phyloP scores from a whole-genome alignment of 1,140 invertebrate genomes.

The Aplysia californica region DNA sequence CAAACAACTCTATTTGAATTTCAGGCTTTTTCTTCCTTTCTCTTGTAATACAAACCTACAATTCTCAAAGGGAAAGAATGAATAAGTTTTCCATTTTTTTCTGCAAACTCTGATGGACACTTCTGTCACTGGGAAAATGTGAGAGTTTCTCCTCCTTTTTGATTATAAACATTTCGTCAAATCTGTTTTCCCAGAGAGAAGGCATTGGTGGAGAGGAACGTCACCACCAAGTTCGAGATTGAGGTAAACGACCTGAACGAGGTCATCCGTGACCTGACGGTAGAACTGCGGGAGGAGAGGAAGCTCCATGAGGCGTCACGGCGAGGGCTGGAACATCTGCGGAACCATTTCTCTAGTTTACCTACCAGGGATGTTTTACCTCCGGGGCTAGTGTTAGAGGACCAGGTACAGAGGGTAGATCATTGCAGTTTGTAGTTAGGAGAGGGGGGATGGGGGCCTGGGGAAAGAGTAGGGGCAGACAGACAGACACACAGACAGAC shows the following conservation, averaged over 20 bases:
- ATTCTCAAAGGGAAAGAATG: too few species aligned
- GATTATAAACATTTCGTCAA: too few species aligned
- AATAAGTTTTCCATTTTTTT: too few species aligned
- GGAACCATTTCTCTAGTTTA: constrained; percentile 52
- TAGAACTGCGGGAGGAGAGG: constrained; percentile 42
- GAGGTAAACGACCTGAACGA: constrained; percentile 42
- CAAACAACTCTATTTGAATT: too few species aligned
- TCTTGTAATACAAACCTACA: too few species aligned
- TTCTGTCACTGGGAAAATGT: too few species aligned
- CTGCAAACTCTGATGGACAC: too few species aligned
- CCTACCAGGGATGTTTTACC: constrained; percentile 43
- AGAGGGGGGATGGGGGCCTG: too few species aligned
- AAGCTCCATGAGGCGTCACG: constrained; percentile 38
- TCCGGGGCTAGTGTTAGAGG: constrained; percentile 37
- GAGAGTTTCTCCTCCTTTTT: too few species aligned
- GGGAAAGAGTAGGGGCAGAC: too few species aligned
- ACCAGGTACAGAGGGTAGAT: constrained; percentile 41
- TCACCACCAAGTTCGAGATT: constrained; percentile 40
- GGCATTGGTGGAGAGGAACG: constrained; percentile 38
- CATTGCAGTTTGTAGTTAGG: constrained; percentile 8
- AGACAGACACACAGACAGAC: too few species aligned
- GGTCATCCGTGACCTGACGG: constrained; percentile 32
- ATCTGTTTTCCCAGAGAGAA: constrained; percentile 35
- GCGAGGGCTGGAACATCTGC: constrained; percentile 46
- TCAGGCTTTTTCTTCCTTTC: too few species aligned